Percentiles rank a stretch among this genome's conserved stretches.
phyloP scores from a whole-genome alignment of 2,888 invertebrate genomes.

The Carabus problematicus region DNA sequence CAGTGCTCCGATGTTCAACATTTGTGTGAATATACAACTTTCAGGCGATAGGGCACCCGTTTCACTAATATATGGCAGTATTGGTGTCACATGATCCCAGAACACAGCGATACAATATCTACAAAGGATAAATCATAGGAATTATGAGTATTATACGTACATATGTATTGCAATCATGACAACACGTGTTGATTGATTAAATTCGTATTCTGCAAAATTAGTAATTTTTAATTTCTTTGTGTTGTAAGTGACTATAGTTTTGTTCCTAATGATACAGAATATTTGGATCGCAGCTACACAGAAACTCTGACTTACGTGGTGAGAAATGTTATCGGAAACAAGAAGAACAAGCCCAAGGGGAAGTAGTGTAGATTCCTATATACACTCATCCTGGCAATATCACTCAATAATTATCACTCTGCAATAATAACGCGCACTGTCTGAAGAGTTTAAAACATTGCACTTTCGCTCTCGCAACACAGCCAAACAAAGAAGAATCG shows the following conservation, averaged over 20 bases:
- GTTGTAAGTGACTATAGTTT: no score
- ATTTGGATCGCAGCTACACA: background rate
- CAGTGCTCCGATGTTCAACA: slow-evolving; percentile 65
- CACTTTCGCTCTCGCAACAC: no score
- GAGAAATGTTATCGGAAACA: slow-evolving; percentile 53
- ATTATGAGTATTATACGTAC: no score
- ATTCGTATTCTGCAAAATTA: background rate
- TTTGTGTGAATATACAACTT: slow-evolving; percentile 69
- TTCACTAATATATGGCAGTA: slow-evolving; percentile 67
- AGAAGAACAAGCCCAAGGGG: slow-evolving; percentile 51
- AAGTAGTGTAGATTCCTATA: slow-evolving; percentile 43
- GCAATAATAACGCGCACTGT: no score
- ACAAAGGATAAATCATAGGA: slow-evolving; percentile 44
- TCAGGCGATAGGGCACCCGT: slow-evolving; percentile 68
- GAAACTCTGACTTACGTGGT: slow-evolving; percentile 51
- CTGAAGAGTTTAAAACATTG: no score
- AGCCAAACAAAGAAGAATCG: no score
- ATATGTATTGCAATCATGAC: no score
- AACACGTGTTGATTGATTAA: background rate
- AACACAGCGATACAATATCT: slow-evolving; percentile 62
- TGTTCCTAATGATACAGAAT: background rate
- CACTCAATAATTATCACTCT: no score
- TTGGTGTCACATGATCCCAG: slow-evolving; percentile 61
- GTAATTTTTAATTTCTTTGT: background rate
- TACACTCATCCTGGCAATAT: slow-evolving; percentile 2